A percentile compares a stretch with the other conserved stretches of the same genome.
Conservation (phyloP, 2,797 vertebrate species). For the Lagorchestes hirsutus region DNA sequence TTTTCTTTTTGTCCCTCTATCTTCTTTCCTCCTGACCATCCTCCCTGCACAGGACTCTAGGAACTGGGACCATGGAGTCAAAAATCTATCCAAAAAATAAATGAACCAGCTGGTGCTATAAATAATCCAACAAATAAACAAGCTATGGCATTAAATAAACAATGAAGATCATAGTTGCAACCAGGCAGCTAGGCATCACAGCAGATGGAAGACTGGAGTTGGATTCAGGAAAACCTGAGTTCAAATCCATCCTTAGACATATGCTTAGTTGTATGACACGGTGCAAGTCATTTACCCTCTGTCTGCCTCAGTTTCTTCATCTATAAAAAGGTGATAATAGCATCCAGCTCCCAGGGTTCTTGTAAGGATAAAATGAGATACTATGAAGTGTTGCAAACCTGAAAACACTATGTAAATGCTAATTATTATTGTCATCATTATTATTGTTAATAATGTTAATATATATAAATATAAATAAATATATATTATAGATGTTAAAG, state of each 20-base stretch:
- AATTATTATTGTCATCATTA: neutral
- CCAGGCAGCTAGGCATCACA: neutral
- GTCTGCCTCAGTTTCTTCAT: neutral
- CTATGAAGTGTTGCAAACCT: neutral
- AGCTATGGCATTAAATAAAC: neutral
- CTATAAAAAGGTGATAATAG: neutral
- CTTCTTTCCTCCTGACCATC: constrained; percentile 33
- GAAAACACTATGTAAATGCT: neutral
- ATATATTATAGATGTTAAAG: too few species aligned
- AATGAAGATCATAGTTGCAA: neutral
- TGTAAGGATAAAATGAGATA: neutral
- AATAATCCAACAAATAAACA: constrained; percentile 28
- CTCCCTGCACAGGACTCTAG: constrained; percentile 21
- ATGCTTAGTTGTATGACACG: neutral
- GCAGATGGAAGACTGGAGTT: neutral
- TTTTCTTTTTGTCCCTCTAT: neutral
- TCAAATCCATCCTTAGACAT: neutral
- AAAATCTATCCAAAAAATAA: constrained; percentile 11
- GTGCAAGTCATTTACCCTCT: neutral
- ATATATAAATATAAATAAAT: too few species aligned
- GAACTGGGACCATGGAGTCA: constrained; percentile 33
- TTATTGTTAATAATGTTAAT: too few species aligned
- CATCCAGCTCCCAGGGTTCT: neutral
- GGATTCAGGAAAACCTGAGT: neutral
- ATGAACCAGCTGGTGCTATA: constrained; percentile 16